Evolutionary conservation across 2,113 vertebrate species (phyloP).

Genomic region (Nibea coibor): DNA sequence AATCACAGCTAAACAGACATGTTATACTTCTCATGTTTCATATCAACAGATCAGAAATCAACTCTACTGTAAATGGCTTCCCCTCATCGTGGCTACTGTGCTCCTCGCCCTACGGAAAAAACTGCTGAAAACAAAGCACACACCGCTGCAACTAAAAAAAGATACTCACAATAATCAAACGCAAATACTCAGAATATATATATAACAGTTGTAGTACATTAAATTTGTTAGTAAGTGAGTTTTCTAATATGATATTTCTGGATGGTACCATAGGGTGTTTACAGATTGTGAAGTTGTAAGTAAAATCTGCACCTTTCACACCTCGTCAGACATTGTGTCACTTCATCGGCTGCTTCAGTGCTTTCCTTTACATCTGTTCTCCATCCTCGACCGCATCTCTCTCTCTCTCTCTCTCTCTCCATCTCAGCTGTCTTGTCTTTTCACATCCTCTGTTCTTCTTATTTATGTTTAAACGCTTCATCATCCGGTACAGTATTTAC

Average conservation of each 20-base stretch:
- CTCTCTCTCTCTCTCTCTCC: neutral
- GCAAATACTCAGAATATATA: conserved; percentile 25
- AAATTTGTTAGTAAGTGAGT: conserved; percentile 13
- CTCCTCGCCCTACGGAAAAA: conserved; percentile 27
- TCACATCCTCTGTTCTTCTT: conserved; percentile 64
- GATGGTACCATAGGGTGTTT: neutral
- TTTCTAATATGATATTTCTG: neutral
- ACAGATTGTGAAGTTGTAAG: neutral
- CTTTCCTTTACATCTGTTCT: conserved; percentile 24
- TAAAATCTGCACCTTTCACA: conserved; percentile 11
- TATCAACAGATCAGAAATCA: conserved; percentile 57
- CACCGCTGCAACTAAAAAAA: conserved; percentile 34
- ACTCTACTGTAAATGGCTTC: conserved; percentile 35
- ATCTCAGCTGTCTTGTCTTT: conserved; percentile 27
- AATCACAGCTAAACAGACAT: conserved; percentile 62
- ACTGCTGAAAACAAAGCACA: conserved; percentile 54
- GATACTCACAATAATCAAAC: conserved; percentile 30
- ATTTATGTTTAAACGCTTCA: conserved; percentile 23
- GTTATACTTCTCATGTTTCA: conserved; percentile 51
- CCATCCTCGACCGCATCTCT: conserved; percentile 20
- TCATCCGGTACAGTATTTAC: conserved; percentile 50
- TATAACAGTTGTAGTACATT: conserved; percentile 10
- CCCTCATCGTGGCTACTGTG: neutral
- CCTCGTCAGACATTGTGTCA: conserved; percentile 15
- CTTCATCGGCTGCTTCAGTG: conserved; percentile 18